Evolutionary conservation across 2,888 invertebrate genomes (phyloP).

Genomic region (Malachius bipustulatus): DNA sequence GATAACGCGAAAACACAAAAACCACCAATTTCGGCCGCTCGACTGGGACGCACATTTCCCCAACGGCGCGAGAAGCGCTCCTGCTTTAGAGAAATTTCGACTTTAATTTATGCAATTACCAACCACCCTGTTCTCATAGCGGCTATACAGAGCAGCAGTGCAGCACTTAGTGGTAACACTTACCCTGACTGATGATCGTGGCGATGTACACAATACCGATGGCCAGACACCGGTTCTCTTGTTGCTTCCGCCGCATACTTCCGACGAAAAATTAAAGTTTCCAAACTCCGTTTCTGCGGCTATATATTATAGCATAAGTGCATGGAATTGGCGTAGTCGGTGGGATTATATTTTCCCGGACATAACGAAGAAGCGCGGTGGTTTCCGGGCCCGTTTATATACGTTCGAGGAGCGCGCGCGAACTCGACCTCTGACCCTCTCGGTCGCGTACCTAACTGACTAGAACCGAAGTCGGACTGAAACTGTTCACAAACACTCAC

Average conservation of each 20-base stretch:
- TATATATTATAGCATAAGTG: too few relatives aligned
- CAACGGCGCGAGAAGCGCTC: not conserved
- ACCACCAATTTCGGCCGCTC: not conserved
- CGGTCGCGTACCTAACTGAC: slow-evolving; percentile 17
- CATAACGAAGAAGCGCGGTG: too few relatives aligned
- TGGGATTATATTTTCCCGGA: too few relatives aligned
- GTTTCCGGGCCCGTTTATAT: too few relatives aligned
- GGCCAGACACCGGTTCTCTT: slow-evolving; percentile 37
- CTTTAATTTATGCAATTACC: slow-evolving; percentile 2
- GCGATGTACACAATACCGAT: slow-evolving; percentile 48
- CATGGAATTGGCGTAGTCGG: too few relatives aligned
- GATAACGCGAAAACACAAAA: too few relatives aligned
- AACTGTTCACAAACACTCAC: slow-evolving; percentile 26
- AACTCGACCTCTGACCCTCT: slow-evolving; percentile 10
- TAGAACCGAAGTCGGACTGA: slow-evolving; percentile 27
- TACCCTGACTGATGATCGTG: slow-evolving; percentile 50
- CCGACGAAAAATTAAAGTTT: too few relatives aligned
- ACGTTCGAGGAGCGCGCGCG: too few relatives aligned
- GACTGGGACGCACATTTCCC: not conserved
- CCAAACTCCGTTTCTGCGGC: too few relatives aligned
- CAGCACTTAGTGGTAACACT: slow-evolving; percentile 22
- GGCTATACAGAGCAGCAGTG: slow-evolving; percentile 26
- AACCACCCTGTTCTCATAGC: slow-evolving; percentile 28
- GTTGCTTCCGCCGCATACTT: slow-evolving; percentile 28
- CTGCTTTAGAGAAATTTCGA: not conserved